Evolutionary conservation across 2,797 vertebrate genomes (phyloP).

Genomic region (Hippopotamyrus pictus): DNA sequence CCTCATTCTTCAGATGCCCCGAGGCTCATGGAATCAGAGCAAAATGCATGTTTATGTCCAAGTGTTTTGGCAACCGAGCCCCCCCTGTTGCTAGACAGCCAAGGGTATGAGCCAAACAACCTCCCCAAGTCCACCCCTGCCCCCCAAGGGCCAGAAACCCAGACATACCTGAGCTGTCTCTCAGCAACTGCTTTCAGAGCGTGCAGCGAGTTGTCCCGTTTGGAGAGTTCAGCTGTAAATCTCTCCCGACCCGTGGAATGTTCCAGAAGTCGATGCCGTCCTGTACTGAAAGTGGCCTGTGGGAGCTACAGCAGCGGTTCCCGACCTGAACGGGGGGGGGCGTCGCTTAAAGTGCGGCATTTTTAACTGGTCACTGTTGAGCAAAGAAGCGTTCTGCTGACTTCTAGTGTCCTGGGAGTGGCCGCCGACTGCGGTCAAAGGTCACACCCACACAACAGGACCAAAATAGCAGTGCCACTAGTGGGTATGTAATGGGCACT

Average conservation of each 20-base stretch:
- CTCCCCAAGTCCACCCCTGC: background rate
- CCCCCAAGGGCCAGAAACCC: background rate
- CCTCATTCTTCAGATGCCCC: background rate
- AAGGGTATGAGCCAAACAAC: background rate
- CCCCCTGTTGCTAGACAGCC: background rate
- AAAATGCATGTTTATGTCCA: background rate
- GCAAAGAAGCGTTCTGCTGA: background rate
- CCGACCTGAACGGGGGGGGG: background rate
- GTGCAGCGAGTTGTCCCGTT: background rate
- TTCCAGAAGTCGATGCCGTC: background rate
- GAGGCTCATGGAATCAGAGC: background rate
- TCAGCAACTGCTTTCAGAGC: background rate
- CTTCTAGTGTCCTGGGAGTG: background rate
- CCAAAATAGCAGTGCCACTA: background rate
- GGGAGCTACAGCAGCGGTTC: background rate
- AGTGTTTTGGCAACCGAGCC: conserved; percentile 10
- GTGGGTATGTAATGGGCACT: background rate
- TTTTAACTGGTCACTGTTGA: background rate
- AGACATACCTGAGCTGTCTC: conserved; percentile 4
- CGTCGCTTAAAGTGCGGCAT: background rate
- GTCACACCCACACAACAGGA: background rate
- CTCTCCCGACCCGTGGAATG: background rate
- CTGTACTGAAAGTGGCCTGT: background rate
- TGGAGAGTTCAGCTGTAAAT: background rate
- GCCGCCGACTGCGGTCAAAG: background rate